Conservation (phyloP, 2,113 vertebrate genomes). For the Tachysurus fulvidraco region DNA sequence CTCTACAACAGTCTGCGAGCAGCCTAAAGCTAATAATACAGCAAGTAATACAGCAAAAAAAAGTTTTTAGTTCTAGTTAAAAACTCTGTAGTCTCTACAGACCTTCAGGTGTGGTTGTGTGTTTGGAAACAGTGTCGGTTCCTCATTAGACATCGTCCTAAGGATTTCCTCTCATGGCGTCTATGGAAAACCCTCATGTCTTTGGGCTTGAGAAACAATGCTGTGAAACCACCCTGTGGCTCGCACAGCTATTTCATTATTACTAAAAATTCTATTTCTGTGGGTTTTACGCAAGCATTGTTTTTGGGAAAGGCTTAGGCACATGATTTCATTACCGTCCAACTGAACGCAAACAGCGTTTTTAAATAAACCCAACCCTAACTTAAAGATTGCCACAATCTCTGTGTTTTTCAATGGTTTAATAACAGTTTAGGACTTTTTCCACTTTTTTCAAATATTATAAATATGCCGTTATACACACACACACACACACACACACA, state of each 20-base stretch:
- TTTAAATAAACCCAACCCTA: not conserved
- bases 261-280: conserved; percentile 46
- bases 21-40: no score
- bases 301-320: conserved; percentile 37
- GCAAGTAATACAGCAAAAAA: no score
- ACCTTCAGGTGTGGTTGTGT: conserved; percentile 37
- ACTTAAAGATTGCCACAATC: not conserved
- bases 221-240: conserved; percentile 39
- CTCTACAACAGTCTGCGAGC: no score
- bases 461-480: no score
- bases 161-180: conserved; percentile 60
- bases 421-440: no score
- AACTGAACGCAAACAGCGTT: not conserved
- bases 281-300: conserved; percentile 46
- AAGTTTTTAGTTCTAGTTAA: no score
- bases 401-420: not conserved
- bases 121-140: conserved; percentile 32
- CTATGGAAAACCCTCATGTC: conserved; percentile 33
- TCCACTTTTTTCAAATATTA: no score
- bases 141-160: conserved; percentile 38
- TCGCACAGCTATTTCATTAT: conserved; percentile 44
- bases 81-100: not conserved
- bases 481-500: no score
- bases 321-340: conserved; percentile 27
- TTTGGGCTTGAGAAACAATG: conserved; percentile 59